A percentile compares a stretch with the other conserved stretches of the same genome.
phyloP scores from a whole-genome alignment of 2,113 vertebrate genomes.

The Rhea americana region DNA sequence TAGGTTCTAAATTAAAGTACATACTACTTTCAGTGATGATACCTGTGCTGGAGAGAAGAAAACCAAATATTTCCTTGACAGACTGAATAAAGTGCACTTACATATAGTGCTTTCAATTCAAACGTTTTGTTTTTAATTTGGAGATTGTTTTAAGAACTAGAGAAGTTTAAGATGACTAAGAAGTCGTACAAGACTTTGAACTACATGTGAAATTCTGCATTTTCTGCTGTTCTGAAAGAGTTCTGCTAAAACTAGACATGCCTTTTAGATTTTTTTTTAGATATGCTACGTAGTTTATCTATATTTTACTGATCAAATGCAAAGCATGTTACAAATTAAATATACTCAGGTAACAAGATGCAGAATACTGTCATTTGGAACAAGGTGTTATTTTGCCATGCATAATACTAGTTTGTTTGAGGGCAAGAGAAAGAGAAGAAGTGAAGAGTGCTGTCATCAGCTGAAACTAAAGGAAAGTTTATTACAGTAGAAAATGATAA shows the following conservation, averaged over 20 bases:
- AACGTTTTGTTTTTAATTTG: background rate
- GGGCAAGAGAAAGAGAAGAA: background rate
- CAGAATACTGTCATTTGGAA: background rate
- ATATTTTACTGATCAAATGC: background rate
- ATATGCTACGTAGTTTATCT: fast-evolving
- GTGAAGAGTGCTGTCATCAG: constrained; percentile 19
- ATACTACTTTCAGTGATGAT: background rate
- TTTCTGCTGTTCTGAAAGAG: background rate
- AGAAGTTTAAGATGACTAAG: background rate
- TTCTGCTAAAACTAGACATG: background rate
- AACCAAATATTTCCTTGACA: background rate
- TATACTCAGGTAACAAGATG: background rate
- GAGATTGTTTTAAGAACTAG: background rate
- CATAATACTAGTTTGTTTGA: background rate
- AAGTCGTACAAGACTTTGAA: background rate
- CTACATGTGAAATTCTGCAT: background rate
- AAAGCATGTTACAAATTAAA: background rate
- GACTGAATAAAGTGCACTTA: background rate
- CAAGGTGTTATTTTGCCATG: background rate
- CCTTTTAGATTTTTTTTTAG: background rate
- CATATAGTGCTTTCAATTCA: background rate
- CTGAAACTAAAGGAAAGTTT: constrained; percentile 36
- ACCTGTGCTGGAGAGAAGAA: background rate
- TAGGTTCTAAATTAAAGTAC: background rate
- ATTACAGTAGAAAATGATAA: constrained; percentile 11